Conservation (phyloP, 2,797 vertebrate genomes). For the Cottoperca gobio region DNA sequence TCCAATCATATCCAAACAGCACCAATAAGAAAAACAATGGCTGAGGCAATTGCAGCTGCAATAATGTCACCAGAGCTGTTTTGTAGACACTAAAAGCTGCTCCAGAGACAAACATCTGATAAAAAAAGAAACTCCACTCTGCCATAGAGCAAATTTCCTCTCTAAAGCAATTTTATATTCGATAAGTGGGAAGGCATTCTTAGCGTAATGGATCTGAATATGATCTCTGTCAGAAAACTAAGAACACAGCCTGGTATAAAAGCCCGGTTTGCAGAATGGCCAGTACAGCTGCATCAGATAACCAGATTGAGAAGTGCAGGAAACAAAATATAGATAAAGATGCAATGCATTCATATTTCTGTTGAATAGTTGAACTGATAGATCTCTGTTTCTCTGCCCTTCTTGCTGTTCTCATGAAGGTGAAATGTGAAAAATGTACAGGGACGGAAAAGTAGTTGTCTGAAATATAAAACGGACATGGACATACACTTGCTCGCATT, state of each 20-base stretch:
- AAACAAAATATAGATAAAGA: slow-evolving; percentile 67
- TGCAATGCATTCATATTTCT: slow-evolving; percentile 54
- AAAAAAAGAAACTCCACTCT: slow-evolving; percentile 79
- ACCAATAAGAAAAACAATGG: slow-evolving; percentile 80
- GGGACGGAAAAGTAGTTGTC: background rate
- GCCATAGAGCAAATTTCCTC: slow-evolving; percentile 84
- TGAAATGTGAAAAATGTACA: slow-evolving; percentile 4
- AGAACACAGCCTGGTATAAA: slow-evolving; percentile 78
- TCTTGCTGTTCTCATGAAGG: slow-evolving; percentile 27
- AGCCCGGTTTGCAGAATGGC: slow-evolving; percentile 69
- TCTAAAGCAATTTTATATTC: slow-evolving; percentile 86
- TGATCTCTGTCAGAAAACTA: slow-evolving; percentile 85
- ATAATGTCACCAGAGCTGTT: slow-evolving; percentile 81
- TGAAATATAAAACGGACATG: background rate
- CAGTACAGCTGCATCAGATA: slow-evolving; percentile 77
- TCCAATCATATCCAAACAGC: slow-evolving; percentile 81
- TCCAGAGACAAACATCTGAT: slow-evolving; percentile 84
- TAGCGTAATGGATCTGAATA: slow-evolving; percentile 86
- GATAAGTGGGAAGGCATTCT: slow-evolving; percentile 87
- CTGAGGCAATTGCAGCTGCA: slow-evolving; percentile 73
- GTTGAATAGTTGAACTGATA: slow-evolving; percentile 42
- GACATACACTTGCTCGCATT: background rate
- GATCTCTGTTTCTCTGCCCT: slow-evolving; percentile 4
- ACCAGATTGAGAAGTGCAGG: slow-evolving; percentile 67
- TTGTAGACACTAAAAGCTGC: slow-evolving; percentile 83